Evolutionary conservation across 2,888 invertebrate species (phyloP), one percentile per base, ranked within the genome.

Genomic region (Chydorus sphaericus): DNA sequence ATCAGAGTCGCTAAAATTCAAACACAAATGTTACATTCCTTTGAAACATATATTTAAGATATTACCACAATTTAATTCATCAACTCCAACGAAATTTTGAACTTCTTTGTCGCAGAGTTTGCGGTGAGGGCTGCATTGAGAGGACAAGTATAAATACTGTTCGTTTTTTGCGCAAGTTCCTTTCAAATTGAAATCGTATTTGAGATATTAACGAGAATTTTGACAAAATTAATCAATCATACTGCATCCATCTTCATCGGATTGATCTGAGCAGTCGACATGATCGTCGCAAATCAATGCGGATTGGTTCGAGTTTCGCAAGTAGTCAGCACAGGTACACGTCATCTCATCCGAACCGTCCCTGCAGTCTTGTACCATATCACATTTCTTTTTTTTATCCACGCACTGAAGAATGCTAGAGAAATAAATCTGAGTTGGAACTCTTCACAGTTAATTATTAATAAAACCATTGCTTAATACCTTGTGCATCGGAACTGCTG

Each of bases 331-430:
- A 65, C 87, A 88, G 1, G 74, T 75, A 66, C 89, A 89, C 58
- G 76, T 71, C 6, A 74, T 66, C 70, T 89, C 89, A 67, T 89
- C 89, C 0, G 82, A 82, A 4, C 82, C 83, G 70, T 89, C 89
- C 69, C 86, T 84, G 67, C 89, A 89, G 65, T 89, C 85, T 18
- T 78, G 69, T 57, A 75, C 71, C 44, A 75, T 77, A 65, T 89
- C 76, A 66, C 89, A 89, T 29, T 78, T 76, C 61, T 77, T 73
- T 2, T 66, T 31, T 4, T 20, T 6, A 11, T 16, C 20, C 2
- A 52, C 36, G 23, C 52, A 52, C 23, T 36, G 52, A 10, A 31
- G 29, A 18, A 16, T 18, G 5, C 50, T 50, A 39, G 4, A n/a
- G n/a, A n/a, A n/a, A n/a, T n/a, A n/a, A n/a, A n/a, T n/a, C n/a